Evolutionary conservation across 2,797 vertebrate genomes (phyloP).

Genomic region (Stomatorhinus walkeri): DNA sequence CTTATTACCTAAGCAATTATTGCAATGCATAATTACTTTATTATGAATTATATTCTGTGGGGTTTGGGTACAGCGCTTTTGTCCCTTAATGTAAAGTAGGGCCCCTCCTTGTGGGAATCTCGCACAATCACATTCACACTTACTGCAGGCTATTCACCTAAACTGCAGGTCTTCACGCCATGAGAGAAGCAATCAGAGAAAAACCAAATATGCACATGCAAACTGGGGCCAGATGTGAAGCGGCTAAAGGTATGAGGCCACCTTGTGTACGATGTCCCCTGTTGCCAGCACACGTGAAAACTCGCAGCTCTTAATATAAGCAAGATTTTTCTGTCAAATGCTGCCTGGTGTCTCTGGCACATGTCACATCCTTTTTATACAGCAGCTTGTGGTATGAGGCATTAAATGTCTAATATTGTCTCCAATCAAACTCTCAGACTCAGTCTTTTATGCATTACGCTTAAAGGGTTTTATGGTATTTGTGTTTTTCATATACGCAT

Average conservation of each 20-base stretch:
- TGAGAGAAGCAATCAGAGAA: background rate
- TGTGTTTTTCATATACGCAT: background rate
- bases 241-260: background rate
- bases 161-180: background rate
- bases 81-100: background rate
- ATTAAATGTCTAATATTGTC: background rate
- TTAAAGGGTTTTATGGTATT: background rate
- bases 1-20: background rate
- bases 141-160: background rate
- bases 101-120: background rate
- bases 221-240: background rate
- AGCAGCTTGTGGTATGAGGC: background rate
- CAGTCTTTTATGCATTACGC: background rate
- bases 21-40: background rate
- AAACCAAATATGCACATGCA: background rate
- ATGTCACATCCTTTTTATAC: background rate
- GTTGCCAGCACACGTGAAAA: slow-evolving; percentile 21
- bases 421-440: background rate
- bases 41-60: background rate
- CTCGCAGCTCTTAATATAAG: slow-evolving; percentile 12
- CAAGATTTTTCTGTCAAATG: slow-evolving; percentile 18
- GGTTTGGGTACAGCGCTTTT: background rate
- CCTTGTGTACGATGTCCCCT: background rate
- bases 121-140: background rate
- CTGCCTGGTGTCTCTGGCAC: background rate